These are phyloP conservation scores for Arctopsyche grandis DNA, from an alignment of 1,140 invertebrate species.

Conservation along the genomic window DNA sequence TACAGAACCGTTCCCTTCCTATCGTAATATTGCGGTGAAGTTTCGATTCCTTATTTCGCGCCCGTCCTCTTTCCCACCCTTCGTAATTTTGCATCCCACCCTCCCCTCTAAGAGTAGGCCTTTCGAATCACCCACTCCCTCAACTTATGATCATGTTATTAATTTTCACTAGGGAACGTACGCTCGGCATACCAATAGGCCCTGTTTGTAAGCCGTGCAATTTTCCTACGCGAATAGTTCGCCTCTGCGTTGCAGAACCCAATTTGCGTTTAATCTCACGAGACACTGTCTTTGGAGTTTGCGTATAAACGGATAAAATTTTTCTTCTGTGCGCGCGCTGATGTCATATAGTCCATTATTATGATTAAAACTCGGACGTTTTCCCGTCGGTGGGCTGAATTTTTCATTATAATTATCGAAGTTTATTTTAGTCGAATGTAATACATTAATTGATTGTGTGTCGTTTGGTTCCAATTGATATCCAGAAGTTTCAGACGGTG, in stretches of 20 bases:
- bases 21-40: conserved; percentile 7
- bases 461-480: background rate
- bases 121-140: background rate
- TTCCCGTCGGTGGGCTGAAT: background rate
- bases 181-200: background rate
- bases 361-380: background rate
- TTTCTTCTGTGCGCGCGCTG: no score
- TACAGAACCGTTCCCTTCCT: background rate
- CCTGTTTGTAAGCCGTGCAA: background rate
- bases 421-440: background rate
- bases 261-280: conserved; percentile 19
- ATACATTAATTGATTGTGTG: background rate
- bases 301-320: no score
- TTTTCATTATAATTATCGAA: background rate
- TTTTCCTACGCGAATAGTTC: background rate
- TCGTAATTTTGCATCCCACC: background rate
- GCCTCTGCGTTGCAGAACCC: background rate
- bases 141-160: conserved; percentile 21
- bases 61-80: background rate
- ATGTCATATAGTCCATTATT: no score
- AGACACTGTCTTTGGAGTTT: no score
- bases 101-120: background rate
- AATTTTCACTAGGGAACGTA: conserved; percentile 17
- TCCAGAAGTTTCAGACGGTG: background rate
- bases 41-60: conserved; percentile 16